These are phyloP conservation scores for Pecten maximus DNA, from an alignment of 2,888 invertebrate genomes.

Conservation along the genomic window DNA sequence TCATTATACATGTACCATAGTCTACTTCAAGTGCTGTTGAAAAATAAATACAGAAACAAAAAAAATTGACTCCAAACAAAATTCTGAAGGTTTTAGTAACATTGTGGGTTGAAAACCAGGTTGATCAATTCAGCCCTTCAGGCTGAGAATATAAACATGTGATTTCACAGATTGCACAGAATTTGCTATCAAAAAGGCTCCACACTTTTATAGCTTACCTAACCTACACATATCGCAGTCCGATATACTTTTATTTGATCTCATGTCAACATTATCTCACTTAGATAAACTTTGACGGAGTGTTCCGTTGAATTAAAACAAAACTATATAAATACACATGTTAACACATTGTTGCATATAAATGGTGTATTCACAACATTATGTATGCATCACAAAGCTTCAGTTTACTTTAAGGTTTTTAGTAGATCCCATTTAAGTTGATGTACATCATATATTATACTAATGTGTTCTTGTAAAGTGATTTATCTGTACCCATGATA, in stretches of 20 bases:
- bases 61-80: neutral
- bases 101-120: neutral
- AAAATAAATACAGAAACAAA: neutral
- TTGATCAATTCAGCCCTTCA: neutral
- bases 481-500: neutral
- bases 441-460: neutral
- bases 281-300: neutral
- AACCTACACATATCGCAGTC: neutral
- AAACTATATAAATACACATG: conserved; percentile 18
- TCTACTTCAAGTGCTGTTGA: neutral
- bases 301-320: neutral
- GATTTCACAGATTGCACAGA: neutral
- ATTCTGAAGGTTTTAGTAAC: neutral
- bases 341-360: neutral
- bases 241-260: conserved; percentile 28
- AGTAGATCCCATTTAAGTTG: neutral
- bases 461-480: neutral
- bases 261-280: neutral
- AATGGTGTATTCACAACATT: neutral
- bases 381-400: neutral
- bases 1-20: neutral
- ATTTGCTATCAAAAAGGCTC: neutral
- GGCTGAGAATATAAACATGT: conserved; percentile 11
- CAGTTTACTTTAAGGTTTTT: neutral
- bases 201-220: neutral